Percentiles rank a stretch among this genome's conserved stretches.
Evolutionary conservation across 2,888 invertebrate genomes (phyloP).

Genomic region (Gryllus longicercus): DNA sequence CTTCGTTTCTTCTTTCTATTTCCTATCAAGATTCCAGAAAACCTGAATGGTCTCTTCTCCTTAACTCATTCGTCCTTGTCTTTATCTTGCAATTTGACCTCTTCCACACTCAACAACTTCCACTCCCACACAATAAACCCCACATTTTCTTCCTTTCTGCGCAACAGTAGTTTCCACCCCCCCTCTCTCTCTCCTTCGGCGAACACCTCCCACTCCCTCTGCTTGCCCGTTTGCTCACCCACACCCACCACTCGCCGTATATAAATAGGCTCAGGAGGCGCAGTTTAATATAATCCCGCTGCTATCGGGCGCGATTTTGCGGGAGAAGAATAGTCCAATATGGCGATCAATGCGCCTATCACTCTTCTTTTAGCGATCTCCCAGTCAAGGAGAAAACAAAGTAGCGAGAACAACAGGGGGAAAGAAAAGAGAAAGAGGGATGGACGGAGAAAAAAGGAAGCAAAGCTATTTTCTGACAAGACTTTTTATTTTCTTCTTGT

Average conservation of each 20-base stretch:
- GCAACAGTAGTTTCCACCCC: background rate
- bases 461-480: constrained; percentile 36
- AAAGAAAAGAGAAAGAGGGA: background rate
- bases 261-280: constrained; percentile 6
- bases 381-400: constrained; percentile 29
- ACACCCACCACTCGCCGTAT: background rate
- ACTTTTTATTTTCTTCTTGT: constrained; percentile 32
- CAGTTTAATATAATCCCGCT: constrained; percentile 17
- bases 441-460: constrained; percentile 21
- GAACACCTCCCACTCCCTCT: background rate
- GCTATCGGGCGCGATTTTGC: background rate
- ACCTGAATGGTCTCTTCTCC: too few species aligned
- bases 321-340: constrained; percentile 12
- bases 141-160: too few species aligned
- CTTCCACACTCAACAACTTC: too few species aligned
- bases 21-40: too few species aligned
- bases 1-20: too few species aligned
- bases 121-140: too few species aligned
- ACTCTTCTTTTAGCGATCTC: constrained; percentile 24
- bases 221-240: background rate
- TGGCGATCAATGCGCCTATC: constrained; percentile 30
- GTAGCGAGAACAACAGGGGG: constrained; percentile 12
- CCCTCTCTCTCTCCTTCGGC: background rate
- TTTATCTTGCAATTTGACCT: too few species aligned
- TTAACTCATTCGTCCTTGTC: too few species aligned